Base-by-base conservation (phyloP, 2,888 invertebrate species). In the Phlogophora meticulosa region DNA sequence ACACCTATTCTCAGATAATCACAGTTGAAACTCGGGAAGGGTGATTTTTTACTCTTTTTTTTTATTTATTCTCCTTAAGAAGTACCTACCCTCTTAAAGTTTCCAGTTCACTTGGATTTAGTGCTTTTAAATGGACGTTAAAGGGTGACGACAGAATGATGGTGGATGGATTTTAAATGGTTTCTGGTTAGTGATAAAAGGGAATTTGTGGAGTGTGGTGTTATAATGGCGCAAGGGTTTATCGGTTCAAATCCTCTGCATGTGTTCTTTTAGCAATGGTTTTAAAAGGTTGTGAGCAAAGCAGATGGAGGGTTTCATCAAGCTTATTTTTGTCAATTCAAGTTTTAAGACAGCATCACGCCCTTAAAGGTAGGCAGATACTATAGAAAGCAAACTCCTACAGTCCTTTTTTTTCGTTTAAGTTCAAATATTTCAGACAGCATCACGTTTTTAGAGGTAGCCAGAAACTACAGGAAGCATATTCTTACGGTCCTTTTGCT, bases 1-100 rank as follows among this genome's bases (percentile, higher is more conserved):
- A 85, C 85, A 85, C 80, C 87, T 85, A 85, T 85, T 85, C n/a
- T 69, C 67, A 83, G 83, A 87, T 88, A 90, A 89, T 90, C 87
- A 78, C 80, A 76, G 77, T 80, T 81, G 83, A 82, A 87, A 85
- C 82, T 82, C 71, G 77, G 81, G 82, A 82, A 76, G 82, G 78
- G 72, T 51, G 72, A 76, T 76, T 78, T 82, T 82, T 81, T 71
- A 63, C 45, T 53, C 57, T 55, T n/a, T 57, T 63, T 69, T 67
- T 68, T 75, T 66, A 67, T 76, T 78, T 66, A 74, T 75, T 59
- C 43, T 61, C 43, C 17, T 32, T 28, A 42, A 20, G 17, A n/a
- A 32, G 34, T 22, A 48, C 49, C 28, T 15, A n/a, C n/a, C 36
- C 28, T 28, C 56, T 51, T 9, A 56, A 57, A 70, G 51, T 65